Evolutionary conservation across 2,888 invertebrate genomes (phyloP), one percentile per base, ranked within the genome.

Genomic region (Phortica okadai): DNA sequence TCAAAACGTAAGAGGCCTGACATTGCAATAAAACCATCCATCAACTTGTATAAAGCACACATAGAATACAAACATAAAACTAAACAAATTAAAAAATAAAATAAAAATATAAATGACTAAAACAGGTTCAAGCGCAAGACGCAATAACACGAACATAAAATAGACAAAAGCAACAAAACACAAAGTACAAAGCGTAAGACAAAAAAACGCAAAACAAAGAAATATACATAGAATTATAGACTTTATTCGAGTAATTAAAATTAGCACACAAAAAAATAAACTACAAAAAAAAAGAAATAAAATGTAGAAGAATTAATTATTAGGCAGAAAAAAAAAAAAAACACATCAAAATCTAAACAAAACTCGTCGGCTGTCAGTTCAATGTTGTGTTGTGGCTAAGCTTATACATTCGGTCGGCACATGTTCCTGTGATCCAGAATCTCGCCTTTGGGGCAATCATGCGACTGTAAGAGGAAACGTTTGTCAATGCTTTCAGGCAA

Each of bases 381-480:
- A 8, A 50, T 14, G 8, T 50, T 25, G 25, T 21, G 21, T 21
- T 21, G 10, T 16, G 16, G 14, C 59, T 59, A 25, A 16, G 33
- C 14, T 41, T 25, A 67, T 16, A 41, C 54, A 45, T 59, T 64
- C 44, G 79, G 76, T 2, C 82, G 81, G 56, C 83, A 82, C 50
- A 74, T 77, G 50, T 77, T 77, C 33, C 67, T 78, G 50, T 82
- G 77, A 76, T 84, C 84, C 7, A 79, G 73, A 6, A 77, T 78
- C 76, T 82, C 79, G 8, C 82, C 84, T 4, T 73, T 67, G 14
- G 82, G 82, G 73, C 84, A 84, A 64, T 81, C 81, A 78, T 62
- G 59, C 42, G 78, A 75, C 83, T 84, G 84, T 75, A 87, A 82
- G 77, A 87, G 83, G 79, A 87, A 78, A 79, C 86, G 86, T 82